Evolutionary conservation across 2,113 vertebrate species (phyloP).

Genomic region (Muntiacus reevesi): DNA sequence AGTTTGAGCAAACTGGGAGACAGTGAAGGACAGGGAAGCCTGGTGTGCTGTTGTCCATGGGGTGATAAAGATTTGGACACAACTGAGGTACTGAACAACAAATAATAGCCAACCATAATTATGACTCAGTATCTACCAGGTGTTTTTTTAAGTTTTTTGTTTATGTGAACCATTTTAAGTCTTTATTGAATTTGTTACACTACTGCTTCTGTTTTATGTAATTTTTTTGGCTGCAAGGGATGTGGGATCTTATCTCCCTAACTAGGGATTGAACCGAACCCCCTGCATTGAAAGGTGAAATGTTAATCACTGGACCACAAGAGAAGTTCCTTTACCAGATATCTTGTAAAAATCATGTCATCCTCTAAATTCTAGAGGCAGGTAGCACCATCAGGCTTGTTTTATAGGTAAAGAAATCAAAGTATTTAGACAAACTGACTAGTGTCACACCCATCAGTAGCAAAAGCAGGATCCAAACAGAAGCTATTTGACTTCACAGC

Average conservation of each 20-base stretch:
- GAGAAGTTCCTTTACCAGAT: not conserved
- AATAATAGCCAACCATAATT: not conserved
- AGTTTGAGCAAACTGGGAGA: not conserved
- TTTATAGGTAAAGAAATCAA: not conserved
- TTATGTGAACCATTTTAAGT: not conserved
- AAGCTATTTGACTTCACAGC: not conserved
- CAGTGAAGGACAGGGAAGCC: not conserved
- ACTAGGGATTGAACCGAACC: not conserved
- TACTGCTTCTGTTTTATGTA: not conserved
- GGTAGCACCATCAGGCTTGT: not conserved
- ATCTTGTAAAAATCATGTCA: not conserved
- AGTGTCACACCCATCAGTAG: not conserved
- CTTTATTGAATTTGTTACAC: not conserved
- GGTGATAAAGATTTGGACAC: not conserved
- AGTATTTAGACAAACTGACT: not conserved
- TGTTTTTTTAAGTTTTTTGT: not conserved
- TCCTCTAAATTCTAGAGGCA: not conserved
- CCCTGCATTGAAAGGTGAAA: not conserved
- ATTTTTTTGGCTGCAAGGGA: not conserved
- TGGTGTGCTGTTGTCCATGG: accelerated
- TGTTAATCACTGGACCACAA: not conserved
- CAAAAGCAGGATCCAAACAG: not conserved
- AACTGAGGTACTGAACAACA: not conserved
- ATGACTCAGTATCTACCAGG: not conserved
- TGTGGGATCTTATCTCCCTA: not conserved